These are phyloP conservation scores for Theonella swinhoei DNA, from an alignment of 37 sponge, comb jelly and placozoan species.

Conservation along the genomic window DNA sequence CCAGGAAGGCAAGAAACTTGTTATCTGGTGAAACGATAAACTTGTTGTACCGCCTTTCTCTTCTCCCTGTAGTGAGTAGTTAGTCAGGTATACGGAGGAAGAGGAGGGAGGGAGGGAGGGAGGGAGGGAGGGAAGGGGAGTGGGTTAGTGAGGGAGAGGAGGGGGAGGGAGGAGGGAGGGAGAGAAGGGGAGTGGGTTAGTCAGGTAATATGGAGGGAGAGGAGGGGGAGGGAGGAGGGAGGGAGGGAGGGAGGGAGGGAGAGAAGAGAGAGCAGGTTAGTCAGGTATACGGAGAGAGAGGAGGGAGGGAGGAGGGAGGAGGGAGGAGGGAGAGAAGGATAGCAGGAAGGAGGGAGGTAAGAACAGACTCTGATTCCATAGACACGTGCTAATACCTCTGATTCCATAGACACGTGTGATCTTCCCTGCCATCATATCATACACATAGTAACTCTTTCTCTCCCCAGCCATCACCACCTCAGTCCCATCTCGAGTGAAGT, in stretches of 20 bases:
- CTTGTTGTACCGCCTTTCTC: slow-evolving; percentile 49
- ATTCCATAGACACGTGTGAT: slow-evolving; percentile 71
- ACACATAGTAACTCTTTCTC: slow-evolving; percentile 78
- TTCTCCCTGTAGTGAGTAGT: slow-evolving; percentile 75
- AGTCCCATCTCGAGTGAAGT: slow-evolving; percentile 76
- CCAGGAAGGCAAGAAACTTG: slow-evolving; percentile 77
- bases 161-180: neutral
- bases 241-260: neutral
- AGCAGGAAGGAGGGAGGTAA: neutral
- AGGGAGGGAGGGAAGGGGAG: neutral
- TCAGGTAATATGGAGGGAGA: too few species aligned
- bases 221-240: neutral
- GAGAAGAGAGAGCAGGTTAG: too few species aligned
- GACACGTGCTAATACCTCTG: slow-evolving; percentile 68
- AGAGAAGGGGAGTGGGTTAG: neutral
- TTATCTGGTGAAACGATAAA: slow-evolving; percentile 88
- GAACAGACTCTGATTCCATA: too few species aligned
- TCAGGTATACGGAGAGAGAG: too few species aligned
- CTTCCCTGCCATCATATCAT: slow-evolving; percentile 83
- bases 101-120: neutral
- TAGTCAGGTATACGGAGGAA: too few species aligned
- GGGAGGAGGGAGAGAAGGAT: neutral
- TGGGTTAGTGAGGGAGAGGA: too few species aligned
- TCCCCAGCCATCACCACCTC: slow-evolving; percentile 80
- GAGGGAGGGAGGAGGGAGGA: too few species aligned